Conservation (phyloP, 2,113 vertebrate genomes). For the Desmodus rotundus region DNA sequence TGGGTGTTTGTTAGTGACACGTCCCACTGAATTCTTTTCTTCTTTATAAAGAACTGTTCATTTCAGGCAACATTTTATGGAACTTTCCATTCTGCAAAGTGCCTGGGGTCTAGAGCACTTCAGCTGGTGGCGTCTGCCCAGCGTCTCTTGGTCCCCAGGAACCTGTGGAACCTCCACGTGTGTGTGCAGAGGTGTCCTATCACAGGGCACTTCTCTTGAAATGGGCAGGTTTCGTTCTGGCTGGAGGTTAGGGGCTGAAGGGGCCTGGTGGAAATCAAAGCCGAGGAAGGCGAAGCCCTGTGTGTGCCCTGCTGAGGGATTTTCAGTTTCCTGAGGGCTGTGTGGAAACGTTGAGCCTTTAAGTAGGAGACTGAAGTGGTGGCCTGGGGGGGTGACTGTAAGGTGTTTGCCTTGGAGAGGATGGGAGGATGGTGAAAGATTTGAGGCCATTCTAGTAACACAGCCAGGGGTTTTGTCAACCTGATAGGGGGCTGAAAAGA, state of each 20-base stretch:
- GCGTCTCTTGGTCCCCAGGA: neutral
- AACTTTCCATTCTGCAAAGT: neutral
- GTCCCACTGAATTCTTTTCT: neutral
- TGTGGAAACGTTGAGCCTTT: neutral
- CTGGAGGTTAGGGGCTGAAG: neutral
- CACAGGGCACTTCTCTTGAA: neutral
- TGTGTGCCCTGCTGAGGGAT: neutral
- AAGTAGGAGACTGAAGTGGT: neutral
- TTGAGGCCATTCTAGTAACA: neutral
- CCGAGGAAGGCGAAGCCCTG: neutral
- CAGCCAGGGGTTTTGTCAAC: neutral
- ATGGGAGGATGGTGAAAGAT: too few species aligned
- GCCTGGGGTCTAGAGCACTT: neutral
- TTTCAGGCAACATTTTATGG: neutral
- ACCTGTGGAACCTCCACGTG: too few species aligned
- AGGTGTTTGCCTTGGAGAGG: neutral
- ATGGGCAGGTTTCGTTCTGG: neutral
- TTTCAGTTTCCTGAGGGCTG: neutral
- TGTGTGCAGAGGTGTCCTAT: neutral
- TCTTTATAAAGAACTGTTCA: neutral
- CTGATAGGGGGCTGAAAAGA: neutral
- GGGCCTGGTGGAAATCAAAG: neutral
- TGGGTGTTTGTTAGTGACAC: neutral
- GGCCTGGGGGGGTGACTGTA: neutral
- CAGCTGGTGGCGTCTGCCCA: neutral